Evolutionary conservation across 2,113 vertebrate genomes (phyloP), one percentile per base, ranked within the genome.

Genomic region (Gadus macrocephalus): DNA sequence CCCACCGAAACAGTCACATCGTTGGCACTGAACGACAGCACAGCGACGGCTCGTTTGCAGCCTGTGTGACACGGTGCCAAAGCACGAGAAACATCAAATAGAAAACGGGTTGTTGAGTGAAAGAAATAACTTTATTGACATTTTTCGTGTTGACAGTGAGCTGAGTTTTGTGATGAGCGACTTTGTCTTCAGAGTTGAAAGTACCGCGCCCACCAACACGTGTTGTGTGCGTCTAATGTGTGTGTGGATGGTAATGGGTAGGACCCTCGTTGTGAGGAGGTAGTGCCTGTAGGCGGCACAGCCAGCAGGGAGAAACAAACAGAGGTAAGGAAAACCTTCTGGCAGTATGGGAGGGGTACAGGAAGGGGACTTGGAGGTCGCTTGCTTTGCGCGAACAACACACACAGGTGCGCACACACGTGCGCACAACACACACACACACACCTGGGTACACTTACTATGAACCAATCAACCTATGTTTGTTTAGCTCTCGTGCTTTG

Each of bases 271-370:
- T 16, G 16, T 61, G 68, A 14, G 16, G 67, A 15, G 22, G 27
- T 67, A 56, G 80, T 3, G 42, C 42, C 82, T 65, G 69, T 2
- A 64, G 75, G 81, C 71, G 53, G 65, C 62, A 59, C 76, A 82
- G 69, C 67, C 69, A 77, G 62, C 63, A 67, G 63, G 28, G 65
- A 59, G 82, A 74, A 80, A 66, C 78, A 84, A 77, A 67, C 64
- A 76, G 1, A 76, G 66, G 69, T 77, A 78, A 77, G 55, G 68
- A 72, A 79, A 74, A 53, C 80, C 79, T 75, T 75, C 72, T 25
- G 69, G 75, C 75, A 67, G 64, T 65, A 60, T 76, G 64, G 35
- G 74, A 78, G 59, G 59, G 35, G 61, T 78, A 77, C 67, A 56
- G 62, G 70, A 68, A 68, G 53, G 27, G 68, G 28, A 66, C 42